These are phyloP conservation scores for Malthinus seriepunctatus DNA, from an alignment of 2,888 invertebrate genomes.

Conservation along the genomic window DNA sequence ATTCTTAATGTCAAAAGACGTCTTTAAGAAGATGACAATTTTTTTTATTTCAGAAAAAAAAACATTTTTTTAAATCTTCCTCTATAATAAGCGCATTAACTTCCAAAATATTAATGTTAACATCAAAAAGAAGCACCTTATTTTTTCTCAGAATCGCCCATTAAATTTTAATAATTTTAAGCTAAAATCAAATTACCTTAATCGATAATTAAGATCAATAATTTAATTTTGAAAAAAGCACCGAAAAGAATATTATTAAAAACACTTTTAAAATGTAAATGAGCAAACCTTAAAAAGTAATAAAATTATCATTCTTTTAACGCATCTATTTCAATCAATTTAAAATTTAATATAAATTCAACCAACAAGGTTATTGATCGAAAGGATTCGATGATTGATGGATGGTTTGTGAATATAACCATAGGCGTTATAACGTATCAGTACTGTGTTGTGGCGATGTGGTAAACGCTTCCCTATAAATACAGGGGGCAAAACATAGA, in stretches of 20 bases:
- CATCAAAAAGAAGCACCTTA: too few relatives aligned
- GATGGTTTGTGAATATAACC: conserved; percentile 5
- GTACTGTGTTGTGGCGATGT: not conserved
- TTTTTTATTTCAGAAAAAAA: not conserved
- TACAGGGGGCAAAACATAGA: conserved; percentile 7
- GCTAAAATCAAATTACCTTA: not conserved
- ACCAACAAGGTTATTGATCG: conserved; percentile 1
- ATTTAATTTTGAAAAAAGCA: not conserved
- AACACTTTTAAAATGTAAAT: not conserved
- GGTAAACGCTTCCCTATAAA: conserved; percentile 5
- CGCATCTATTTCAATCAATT: conserved; percentile 6
- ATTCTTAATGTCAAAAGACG: conserved; percentile 10
- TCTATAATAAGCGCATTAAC: too few relatives aligned
- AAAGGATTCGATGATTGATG: conserved; percentile 8
- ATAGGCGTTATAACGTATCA: not conserved
- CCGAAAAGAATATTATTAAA: not conserved
- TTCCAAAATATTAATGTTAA: too few relatives aligned
- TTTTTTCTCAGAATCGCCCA: not conserved
- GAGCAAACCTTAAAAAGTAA: not conserved
- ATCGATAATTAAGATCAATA: conserved; percentile 4
- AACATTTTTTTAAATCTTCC: not conserved
- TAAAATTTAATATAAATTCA: conserved; percentile 8
- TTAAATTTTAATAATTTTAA: not conserved
- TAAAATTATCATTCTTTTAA: conserved; percentile 1
- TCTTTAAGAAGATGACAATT: not conserved